Conservation (phyloP, 1,140 invertebrate genomes). For the Hylaeus volcanicus region DNA sequence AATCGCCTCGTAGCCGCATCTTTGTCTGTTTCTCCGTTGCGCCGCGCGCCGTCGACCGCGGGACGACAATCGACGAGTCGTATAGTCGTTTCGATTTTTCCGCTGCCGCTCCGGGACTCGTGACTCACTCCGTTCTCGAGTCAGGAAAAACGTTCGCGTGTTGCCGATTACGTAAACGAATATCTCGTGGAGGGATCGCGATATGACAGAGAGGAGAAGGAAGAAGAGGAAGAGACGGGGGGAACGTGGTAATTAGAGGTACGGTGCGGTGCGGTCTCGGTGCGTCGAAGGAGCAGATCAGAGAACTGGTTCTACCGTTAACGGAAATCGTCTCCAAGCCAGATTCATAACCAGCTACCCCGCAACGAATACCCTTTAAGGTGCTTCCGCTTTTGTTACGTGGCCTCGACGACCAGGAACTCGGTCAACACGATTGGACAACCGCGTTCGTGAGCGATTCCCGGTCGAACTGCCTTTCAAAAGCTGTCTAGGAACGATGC, state of each 20-base stretch:
- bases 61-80: background rate
- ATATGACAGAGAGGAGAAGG: slow-evolving; percentile 12
- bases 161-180: slow-evolving; percentile 58
- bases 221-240: background rate
- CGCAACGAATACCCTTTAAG: slow-evolving; percentile 25
- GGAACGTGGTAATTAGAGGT: slow-evolving; percentile 41
- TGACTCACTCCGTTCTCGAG: slow-evolving; percentile 44
- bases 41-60: background rate
- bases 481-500: background rate
- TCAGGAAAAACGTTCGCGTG: slow-evolving; percentile 57
- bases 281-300: slow-evolving; percentile 12
- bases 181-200: slow-evolving; percentile 23
- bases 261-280: slow-evolving; percentile 33
- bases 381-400: slow-evolving; percentile 45
- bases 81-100: slow-evolving; percentile 10
- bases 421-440: slow-evolving; percentile 25
- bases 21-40: too few relatives aligned
- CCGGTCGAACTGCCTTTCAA: background rate
- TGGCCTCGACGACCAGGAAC: slow-evolving; percentile 14
- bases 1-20: too few relatives aligned
- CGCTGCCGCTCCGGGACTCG: background rate
- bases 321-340: slow-evolving; percentile 41
- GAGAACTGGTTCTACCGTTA: slow-evolving; percentile 48
- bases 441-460: background rate
- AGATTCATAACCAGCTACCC: slow-evolving; percentile 22